phyloP scores from a whole-genome alignment of 2,797 vertebrate genomes.

The Threskiornis aethiopicus region DNA sequence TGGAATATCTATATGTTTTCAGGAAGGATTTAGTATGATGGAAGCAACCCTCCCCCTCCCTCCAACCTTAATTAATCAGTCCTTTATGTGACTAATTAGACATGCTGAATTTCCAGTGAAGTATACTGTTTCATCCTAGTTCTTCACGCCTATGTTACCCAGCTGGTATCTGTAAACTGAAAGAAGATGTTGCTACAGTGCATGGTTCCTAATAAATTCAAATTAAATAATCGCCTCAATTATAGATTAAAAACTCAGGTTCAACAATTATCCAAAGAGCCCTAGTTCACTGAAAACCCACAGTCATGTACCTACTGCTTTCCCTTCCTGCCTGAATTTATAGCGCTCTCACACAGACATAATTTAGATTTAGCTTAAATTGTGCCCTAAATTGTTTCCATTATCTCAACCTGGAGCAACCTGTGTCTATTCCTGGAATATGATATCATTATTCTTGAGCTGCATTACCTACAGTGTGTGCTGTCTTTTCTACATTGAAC shows the following conservation, averaged over 20 bases:
- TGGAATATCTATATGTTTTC: conserved; percentile 13
- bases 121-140: conserved; percentile 3
- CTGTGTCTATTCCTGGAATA: conserved; percentile 29
- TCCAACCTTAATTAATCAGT: conserved; percentile 56
- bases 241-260: conserved; percentile 46
- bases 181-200: conserved; percentile 4
- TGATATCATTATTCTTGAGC: conserved; percentile 13
- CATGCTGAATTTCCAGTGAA: conserved; percentile 6
- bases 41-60: not conserved
- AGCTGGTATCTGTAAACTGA: conserved; percentile 32
- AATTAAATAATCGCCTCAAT: conserved; percentile 55
- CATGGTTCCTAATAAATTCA: conserved; percentile 37
- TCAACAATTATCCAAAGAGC: conserved; percentile 17
- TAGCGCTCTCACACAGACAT: not conserved
- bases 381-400: conserved; percentile 5
- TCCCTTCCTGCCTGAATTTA: not conserved
- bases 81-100: conserved; percentile 57
- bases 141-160: not conserved
- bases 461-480: not conserved
- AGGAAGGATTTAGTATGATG: conserved; percentile 19
- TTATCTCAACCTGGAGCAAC: conserved; percentile 11
- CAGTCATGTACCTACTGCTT: not conserved
- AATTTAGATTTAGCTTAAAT: conserved; percentile 44
- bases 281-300: not conserved
- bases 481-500: not conserved